Base-by-base conservation (phyloP, 2,797 vertebrate species). In the Schizothorax lantsangensis region DNA sequence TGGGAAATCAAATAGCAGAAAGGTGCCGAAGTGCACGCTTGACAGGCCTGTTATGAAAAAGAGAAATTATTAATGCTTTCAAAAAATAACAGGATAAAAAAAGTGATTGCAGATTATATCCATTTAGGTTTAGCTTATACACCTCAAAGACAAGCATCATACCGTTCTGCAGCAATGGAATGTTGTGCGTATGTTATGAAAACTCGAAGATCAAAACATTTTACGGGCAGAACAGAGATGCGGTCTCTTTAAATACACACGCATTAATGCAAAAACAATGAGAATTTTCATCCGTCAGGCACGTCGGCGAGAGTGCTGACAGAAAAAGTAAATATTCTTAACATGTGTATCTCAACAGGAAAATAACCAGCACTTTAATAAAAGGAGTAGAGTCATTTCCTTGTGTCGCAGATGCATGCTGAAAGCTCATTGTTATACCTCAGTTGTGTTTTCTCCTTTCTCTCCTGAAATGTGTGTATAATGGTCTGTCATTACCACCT, bases 401-500 rank as follows among this genome's bases (percentile, higher is more conserved):
- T 90, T 87, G 86, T 85, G 80, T 81, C 86, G 84, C 88, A 86
- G 84, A 64, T 84, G 80, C 85, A 89, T 79, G 88, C 84, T 84
- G 88, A 90, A 90, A 89, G 86, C 80, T 86, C 90, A 83, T 89
- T 89, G 87, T 90, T 88, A 88, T 88, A 89, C 86, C 79, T 68
- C 54, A 78, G 84, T 84, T 88, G 87, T 83, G 88, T 87, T 91
- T 89, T 88, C 84, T 84, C 47, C 74, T 68, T 89, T 85, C 84
- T 88, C 88, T 90, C 64, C 79, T 86, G 81, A 88, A 89, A 88
- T 80, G 84, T 79, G 86, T 80, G 85, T 87, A 84, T 91, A 91
- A 91, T 90, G 84, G 89, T 79, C 79, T 91, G 87, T 90, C 90
- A 91, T 90, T 91, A 90, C 86, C 71, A 72, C 81, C 84, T 88